These are phyloP conservation scores for Phrynocephalus vlangalii DNA, from an alignment of 2,797 vertebrate species.

Conservation along the genomic window DNA sequence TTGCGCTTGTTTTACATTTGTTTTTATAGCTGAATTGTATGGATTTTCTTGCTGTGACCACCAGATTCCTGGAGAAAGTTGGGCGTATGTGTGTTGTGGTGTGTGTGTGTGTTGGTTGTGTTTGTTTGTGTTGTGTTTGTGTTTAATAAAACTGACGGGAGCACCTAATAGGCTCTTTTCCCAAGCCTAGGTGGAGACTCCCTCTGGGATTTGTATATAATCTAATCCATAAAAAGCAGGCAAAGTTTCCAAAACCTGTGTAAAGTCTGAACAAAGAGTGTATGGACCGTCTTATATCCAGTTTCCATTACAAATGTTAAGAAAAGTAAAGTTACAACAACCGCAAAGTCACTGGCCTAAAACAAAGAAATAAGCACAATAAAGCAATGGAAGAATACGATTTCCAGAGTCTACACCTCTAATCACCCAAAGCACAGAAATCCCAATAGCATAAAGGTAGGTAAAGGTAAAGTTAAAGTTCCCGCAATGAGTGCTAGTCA, in stretches of 20 bases:
- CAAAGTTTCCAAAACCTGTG: background rate
- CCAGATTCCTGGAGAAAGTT: no score
- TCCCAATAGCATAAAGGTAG: no score
- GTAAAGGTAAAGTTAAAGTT: no score
- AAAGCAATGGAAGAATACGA: background rate
- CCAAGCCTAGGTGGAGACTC: background rate
- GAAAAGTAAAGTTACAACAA: background rate
- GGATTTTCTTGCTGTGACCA: no score
- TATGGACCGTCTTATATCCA: background rate
- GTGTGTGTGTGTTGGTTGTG: no score
- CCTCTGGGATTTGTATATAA: background rate
- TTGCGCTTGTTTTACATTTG: no score
- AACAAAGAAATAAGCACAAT: background rate
- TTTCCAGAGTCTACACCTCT: background rate
- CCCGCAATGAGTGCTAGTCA: no score
- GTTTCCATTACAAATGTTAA: background rate
- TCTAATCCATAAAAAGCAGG: background rate
- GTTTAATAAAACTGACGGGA: no score
- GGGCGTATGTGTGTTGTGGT: no score
- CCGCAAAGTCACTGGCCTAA: background rate
- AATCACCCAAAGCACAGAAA: background rate
- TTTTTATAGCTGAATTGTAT: no score
- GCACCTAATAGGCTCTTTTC: background rate
- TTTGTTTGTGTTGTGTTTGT: no score
- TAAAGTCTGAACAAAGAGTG: background rate